A percentile compares a stretch with the other conserved stretches of the same genome.
These are phyloP conservation scores for Chaetodon trifascialis DNA, from an alignment of 2,113 vertebrate species.

Conservation along the genomic window DNA sequence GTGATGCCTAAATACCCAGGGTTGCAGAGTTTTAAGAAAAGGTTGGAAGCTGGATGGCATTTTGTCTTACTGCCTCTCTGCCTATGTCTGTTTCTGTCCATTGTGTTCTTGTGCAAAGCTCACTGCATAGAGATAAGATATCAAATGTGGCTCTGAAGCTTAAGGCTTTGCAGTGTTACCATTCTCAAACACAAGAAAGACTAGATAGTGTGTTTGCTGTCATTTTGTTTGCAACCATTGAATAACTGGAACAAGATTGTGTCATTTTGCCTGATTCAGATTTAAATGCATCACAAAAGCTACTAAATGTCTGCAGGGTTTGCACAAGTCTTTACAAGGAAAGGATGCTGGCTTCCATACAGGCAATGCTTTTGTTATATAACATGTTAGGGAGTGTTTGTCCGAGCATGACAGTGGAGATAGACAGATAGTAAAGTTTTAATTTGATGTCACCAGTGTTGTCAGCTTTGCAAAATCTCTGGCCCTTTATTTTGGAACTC, in stretches of 20 bases:
- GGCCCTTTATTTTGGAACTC: constrained; percentile 63
- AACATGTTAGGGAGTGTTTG: not conserved
- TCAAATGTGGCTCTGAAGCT: constrained; percentile 36
- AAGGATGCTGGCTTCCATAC: not conserved
- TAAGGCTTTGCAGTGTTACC: constrained; percentile 27
- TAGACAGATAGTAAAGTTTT: constrained; percentile 47
- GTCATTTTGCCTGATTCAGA: not conserved
- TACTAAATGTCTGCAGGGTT: not conserved
- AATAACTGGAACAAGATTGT: not conserved
- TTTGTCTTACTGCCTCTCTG: constrained; percentile 32
- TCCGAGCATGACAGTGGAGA: constrained; percentile 20
- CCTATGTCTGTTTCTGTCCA: not conserved
- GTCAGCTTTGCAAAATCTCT: constrained; percentile 55
- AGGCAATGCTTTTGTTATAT: not conserved
- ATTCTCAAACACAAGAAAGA: not conserved
- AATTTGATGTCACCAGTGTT: constrained; percentile 56
- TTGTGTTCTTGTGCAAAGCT: constrained; percentile 17
- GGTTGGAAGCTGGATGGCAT: constrained; percentile 51
- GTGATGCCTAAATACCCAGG: constrained; percentile 66
- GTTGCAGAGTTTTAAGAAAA: constrained; percentile 57
- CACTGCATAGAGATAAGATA: constrained; percentile 30
- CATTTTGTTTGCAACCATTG: constrained; percentile 30
- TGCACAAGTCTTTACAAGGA: not conserved
- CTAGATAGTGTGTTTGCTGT: constrained; percentile 14
- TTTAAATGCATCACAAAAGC: not conserved